Base-by-base conservation (phyloP, 2,113 vertebrate species). In the Candoia aspera region DNA sequence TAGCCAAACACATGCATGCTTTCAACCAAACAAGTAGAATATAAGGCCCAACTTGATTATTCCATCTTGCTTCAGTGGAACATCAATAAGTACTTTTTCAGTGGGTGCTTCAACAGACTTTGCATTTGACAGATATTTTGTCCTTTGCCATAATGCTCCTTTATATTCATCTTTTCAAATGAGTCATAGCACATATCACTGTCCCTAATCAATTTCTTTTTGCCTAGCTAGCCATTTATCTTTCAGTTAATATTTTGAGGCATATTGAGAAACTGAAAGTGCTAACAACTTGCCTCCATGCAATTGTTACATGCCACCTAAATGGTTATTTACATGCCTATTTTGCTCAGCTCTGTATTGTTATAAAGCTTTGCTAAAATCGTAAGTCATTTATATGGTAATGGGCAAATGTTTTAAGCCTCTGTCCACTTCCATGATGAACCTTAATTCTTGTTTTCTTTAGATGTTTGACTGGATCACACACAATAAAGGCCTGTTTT, bases 381-480 rank as follows among this genome's bases (percentile, higher is more conserved):
- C 49, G 54, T 37, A 62, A 64, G 15, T 37, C 46, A 58, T 92
- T 89, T 54, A 4, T n/a, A 84, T 89, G 58, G 12, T 37, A 62
- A 60, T 29, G 2, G 54, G 62, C 37, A 11, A 29, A 0, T 88
- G 6, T 53, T 84, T 62, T 1, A 85, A 83, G 53, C 26, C 4
- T 92, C 68, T 12, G 90, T 55, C 62, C 86, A 3, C 2, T n/a
- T 87, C 5, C 96, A 33, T 95, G 83, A 49, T 84, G 59, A 90
- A 64, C 8, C 13, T 87, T 90, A 49, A 94, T 91, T 89, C 59
- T 49, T 64, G 29, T 95, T 97, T 94, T 92, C 92, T 0, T 53
- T 94, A 99, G 99, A 99, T 99, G 99, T 99, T 99, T 95, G 99
- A 99, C 97, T 99, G 99, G 99, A 99, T 99, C 97, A 99, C 99